These are phyloP conservation scores for Trididemnum miniatum DNA, from an alignment of 23 tunicate genomes.

Conservation along the genomic window DNA sequence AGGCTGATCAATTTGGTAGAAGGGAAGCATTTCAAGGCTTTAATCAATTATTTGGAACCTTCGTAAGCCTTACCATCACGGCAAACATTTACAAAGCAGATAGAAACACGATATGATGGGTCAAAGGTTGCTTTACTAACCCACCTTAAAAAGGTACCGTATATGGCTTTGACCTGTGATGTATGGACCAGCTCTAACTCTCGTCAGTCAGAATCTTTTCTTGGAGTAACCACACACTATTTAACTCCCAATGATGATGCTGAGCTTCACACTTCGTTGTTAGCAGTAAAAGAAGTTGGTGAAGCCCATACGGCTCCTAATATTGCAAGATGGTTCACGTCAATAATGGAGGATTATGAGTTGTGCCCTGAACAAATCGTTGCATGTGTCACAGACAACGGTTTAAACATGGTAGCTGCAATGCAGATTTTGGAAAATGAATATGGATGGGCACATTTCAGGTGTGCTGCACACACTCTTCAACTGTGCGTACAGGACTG, in stretches of 20 bases:
- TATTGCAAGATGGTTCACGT: not conserved
- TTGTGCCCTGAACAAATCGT: not conserved
- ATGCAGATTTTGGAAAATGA: not conserved
- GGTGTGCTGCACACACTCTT: constrained; percentile 13
- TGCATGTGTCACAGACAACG: constrained; percentile 1
- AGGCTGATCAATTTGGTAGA: not conserved
- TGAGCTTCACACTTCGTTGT: not conserved
- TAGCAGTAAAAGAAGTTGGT: constrained; percentile 17
- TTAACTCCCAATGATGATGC: not conserved
- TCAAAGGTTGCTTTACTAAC: too few species aligned
- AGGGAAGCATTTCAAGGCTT: not conserved
- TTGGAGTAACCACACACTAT: constrained; percentile 8
- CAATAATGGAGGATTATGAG: not conserved
- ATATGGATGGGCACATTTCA: not conserved
- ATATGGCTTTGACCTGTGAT: too few species aligned
- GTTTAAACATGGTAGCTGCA: not conserved
- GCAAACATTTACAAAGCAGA: too few species aligned
- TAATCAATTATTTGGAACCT: not conserved
- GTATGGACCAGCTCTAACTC: too few species aligned
- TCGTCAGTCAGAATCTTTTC: not conserved
- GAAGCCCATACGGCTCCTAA: constrained; percentile 9
- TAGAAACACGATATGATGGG: too few species aligned
- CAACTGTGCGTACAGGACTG: constrained; percentile 13
- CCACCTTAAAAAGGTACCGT: too few species aligned
- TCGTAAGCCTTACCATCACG: too few species aligned